phyloP scores from a whole-genome alignment of 2,797 vertebrate genomes.

The Phyllotis vaccarum region DNA sequence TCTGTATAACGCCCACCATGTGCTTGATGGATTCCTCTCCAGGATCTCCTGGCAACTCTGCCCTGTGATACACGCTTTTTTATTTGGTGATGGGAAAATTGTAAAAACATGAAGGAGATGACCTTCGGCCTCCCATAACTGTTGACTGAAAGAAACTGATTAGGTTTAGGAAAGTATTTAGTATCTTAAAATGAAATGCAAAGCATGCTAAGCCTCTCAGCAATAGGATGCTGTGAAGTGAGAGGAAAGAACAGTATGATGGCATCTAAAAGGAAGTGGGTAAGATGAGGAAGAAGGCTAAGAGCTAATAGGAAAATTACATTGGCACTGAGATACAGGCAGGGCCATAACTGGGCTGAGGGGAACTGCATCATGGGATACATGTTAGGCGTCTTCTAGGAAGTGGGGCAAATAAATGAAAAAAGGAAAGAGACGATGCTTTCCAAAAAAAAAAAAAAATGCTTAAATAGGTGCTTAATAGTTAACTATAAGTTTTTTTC shows the following conservation, averaged over 20 bases:
- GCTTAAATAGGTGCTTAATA: not conserved
- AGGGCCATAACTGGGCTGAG: not conserved
- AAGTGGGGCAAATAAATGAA: not conserved
- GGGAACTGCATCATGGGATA: not conserved
- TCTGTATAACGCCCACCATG: conserved; percentile 72
- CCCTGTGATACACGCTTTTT: not conserved
- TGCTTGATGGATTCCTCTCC: conserved; percentile 17
- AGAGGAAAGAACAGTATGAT: not conserved
- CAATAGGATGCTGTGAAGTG: not conserved
- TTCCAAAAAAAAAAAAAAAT: not conserved
- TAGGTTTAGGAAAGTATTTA: conserved; percentile 35
- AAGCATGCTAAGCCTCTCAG: conserved; percentile 16
- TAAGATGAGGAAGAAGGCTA: not conserved
- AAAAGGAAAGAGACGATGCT: not conserved
- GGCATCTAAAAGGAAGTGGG: not conserved
- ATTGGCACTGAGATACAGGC: not conserved
- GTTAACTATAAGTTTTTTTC: not conserved
- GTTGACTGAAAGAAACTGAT: not conserved
- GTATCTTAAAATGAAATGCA: not conserved
- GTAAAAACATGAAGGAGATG: not conserved
- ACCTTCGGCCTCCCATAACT: not conserved
- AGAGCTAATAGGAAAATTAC: not conserved
- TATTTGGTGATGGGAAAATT: not conserved
- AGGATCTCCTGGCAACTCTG: not conserved
- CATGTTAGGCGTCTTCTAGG: not conserved